Evolutionary conservation across 2,888 invertebrate genomes (phyloP), one percentile per base, ranked within the genome.

Genomic region (Hypomecis atomaria): DNA sequence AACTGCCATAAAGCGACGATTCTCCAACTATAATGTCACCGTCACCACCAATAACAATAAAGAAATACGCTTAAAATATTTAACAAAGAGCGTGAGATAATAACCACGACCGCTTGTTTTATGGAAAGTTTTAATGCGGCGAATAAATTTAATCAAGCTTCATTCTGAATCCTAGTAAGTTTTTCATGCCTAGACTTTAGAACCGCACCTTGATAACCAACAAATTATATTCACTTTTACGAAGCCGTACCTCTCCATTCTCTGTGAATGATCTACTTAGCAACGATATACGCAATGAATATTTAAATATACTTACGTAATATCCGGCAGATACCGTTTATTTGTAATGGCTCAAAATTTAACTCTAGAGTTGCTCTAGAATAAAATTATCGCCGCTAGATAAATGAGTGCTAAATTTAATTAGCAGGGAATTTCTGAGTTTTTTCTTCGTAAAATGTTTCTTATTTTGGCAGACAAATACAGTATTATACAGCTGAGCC

Each of bases 101-200:
- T 77, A 78, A 78, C 79, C 73, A 71, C 71, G 76, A 78, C 77
- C 72, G 77, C 78, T 81, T 83, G 82, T 81, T 84, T 81, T 78
- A 78, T 77, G 63, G 77, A 84, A 84, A 82, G 73, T 84, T 81
- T 68, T 72, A 73, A 75, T 75, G 70, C 73, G 75, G 62, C 61
- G 76, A 77, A 78, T 78, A 74, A 78, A 82, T 80, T 52, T 78
- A 75, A 79, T 76, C 71, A 73, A 72, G 75, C 54, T 74, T 71
- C 75, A 75, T 74, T 73, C 67, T 58, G 67, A 72, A 74, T 69
- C 62, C 65, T 70, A 63, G 65, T 58, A 65, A 75, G 72, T 65
- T 74, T 78, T 76, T 74, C 62, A 58, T 68, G 70, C 63, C 62
- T 57, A 62, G 66, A 71, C 53, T 71, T 74, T 58, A 37, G 57